phyloP scores from a whole-genome alignment of 1,140 invertebrate species.

The Drosophila saltans region DNA sequence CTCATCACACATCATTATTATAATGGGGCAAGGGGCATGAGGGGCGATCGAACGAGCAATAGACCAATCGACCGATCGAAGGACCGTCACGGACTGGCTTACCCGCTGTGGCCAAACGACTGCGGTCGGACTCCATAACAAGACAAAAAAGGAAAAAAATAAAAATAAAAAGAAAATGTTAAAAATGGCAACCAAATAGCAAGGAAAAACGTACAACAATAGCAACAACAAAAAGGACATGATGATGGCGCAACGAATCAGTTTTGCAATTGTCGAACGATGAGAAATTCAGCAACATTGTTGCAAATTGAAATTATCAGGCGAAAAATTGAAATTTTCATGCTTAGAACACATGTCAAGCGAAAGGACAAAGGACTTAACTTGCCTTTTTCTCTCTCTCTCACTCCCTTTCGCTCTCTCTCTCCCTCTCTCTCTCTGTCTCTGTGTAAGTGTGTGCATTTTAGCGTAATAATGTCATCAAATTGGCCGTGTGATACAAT shows the following conservation, averaged over 20 bases:
- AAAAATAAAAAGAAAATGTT: neutral
- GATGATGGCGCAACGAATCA: conserved; percentile 73
- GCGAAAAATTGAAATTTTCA: conserved; percentile 74
- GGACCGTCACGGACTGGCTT: conserved; percentile 15
- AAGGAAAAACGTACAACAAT: neutral
- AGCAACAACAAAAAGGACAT: conserved; percentile 7
- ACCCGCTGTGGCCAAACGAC: conserved; percentile 77
- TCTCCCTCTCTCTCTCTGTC: neutral
- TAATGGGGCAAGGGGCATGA: conserved; percentile 25
- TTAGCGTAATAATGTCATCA: conserved; percentile 67
- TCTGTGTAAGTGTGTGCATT: conserved; percentile 42
- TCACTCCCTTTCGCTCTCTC: neutral
- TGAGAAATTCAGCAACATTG: conserved; percentile 49
- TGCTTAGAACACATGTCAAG: conserved; percentile 55
- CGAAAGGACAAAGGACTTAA: conserved; percentile 32
- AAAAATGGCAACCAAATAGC: conserved; percentile 3
- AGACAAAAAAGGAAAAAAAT: conserved; percentile 8
- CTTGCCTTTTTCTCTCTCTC: neutral
- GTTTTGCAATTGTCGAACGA: conserved; percentile 54
- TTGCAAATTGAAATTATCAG: conserved; percentile 58
- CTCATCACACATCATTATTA: conserved; percentile 43
- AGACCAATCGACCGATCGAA: conserved; percentile 6
- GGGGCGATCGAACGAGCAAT: conserved; percentile 22
- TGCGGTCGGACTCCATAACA: conserved; percentile 69
- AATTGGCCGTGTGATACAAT: conserved; percentile 40